A percentile compares a stretch with the other conserved stretches of the same genome.
Evolutionary conservation across 1,140 invertebrate species (phyloP).

Genomic region (Calliopsis andreniformis): DNA sequence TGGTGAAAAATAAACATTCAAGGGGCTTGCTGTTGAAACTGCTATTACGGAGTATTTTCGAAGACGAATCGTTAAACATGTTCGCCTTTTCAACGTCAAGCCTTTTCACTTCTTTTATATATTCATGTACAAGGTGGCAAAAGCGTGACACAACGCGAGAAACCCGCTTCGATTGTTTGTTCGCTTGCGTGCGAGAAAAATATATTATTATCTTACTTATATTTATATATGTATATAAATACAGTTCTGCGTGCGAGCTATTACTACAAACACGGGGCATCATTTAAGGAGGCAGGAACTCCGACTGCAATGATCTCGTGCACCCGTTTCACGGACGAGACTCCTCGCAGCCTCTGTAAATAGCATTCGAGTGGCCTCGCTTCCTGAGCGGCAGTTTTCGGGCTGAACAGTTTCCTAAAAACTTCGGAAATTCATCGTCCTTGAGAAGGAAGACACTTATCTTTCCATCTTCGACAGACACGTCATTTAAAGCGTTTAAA

Average conservation of each 20-base stretch:
- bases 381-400: constrained; percentile 17
- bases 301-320: not conserved
- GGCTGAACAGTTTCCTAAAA: constrained; percentile 3
- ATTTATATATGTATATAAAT: constrained; percentile 69
- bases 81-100: constrained; percentile 21
- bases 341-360: not conserved
- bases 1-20: not conserved
- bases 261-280: not conserved
- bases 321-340: not conserved
- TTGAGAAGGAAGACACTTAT: not conserved
- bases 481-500: not conserved
- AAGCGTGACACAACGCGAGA: not conserved
- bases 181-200: constrained; percentile 31
- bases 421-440: not conserved
- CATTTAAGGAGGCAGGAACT: not conserved
- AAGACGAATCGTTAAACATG: not conserved
- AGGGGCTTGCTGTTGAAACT: constrained; percentile 34
- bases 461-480: not conserved
- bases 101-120: not conserved
- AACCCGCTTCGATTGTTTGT: not conserved
- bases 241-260: constrained; percentile 45
- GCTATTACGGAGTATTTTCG: not conserved
- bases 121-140: constrained; percentile 29
- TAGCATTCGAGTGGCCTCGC: constrained; percentile 24
- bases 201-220: constrained; percentile 69